Base-by-base conservation (phyloP, 2,797 vertebrate genomes). In the Acrossocheilus fasciatus region DNA sequence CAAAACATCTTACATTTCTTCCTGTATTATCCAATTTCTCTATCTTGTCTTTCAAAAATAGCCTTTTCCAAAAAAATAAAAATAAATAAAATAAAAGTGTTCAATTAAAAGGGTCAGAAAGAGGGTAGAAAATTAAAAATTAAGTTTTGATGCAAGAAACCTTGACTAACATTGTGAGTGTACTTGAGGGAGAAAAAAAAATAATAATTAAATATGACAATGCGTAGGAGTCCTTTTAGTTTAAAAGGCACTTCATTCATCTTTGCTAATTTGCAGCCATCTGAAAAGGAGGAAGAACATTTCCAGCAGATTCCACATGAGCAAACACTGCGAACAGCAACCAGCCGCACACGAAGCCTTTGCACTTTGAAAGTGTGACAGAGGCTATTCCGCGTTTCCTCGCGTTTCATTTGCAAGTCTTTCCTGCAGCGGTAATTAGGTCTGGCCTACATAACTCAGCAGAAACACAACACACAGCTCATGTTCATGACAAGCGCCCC, bases 351-450 rank as follows among this genome's bases (percentile, higher is more conserved):
- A 36, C 52, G 34, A 79, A 73, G 77, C 34, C 87, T 59, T 57
- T 66, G 80, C 72, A 62, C 87, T 86, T 62, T 84, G 23, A 20
- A 85, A 76, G 74, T 83, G 80, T 85, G 83, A 84, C 62, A 39
- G 64, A 34, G 62, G 82, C 43, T 68, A 70, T 82, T 77, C 50
- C 45, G 59, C 73, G 10, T 85, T 86, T 83, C 79, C 75, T 89
- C 45, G 59, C 66, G 17, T 85, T 86, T 83, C 79, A 80, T 89
- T 89, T 85, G 80, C 62, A 50, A 85, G 83, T 73, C 80, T 83
- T 57, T 88, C 87, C 87, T 83, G 72, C 85, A 88, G 80, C 78
- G 54, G 81, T 87, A 86, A 90, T 90, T 87, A 90, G 86, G 83
- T 87, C 80, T 87, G 87, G 66, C 89, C 87, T 90, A 86, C 81